Evolutionary conservation across 2,888 invertebrate species (phyloP).

Genomic region (Ornithoptera alexandrae): DNA sequence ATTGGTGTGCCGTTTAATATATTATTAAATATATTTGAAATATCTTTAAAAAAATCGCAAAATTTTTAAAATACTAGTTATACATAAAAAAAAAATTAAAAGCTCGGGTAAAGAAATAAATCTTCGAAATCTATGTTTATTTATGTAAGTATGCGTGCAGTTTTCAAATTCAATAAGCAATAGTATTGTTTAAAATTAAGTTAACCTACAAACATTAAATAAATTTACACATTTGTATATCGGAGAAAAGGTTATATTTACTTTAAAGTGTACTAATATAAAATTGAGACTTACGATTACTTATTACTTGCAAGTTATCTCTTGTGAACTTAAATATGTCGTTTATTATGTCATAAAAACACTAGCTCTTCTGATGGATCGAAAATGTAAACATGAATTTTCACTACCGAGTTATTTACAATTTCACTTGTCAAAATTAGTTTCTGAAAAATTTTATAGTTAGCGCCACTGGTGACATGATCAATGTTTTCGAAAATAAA

Average conservation of each 20-base stretch:
- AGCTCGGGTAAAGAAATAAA: no score
- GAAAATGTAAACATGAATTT: constrained; percentile 15
- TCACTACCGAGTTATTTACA: constrained; percentile 47
- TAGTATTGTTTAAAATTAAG: neutral
- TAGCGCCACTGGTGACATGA: constrained; percentile 65
- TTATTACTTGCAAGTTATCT: neutral
- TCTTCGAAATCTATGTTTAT: no score
- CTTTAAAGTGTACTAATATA: neutral
- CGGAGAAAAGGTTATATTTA: neutral
- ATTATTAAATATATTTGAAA: no score
- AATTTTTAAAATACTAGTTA: no score
- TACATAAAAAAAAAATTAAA: no score
- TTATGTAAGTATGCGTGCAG: no score
- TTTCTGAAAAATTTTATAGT: constrained; percentile 58
- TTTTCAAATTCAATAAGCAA: neutral
- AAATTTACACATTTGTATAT: neutral
- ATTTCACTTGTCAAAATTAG: constrained; percentile 54
- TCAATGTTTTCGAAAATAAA: constrained; percentile 78
- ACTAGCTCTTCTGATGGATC: constrained; percentile 3
- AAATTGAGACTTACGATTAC: neutral
- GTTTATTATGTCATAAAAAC: neutral
- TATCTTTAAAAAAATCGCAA: no score
- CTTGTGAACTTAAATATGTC: neutral
- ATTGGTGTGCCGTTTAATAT: no score
- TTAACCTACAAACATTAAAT: neutral